Base-by-base conservation (phyloP, 2,888 invertebrate genomes). In the Apodemia mormo region DNA sequence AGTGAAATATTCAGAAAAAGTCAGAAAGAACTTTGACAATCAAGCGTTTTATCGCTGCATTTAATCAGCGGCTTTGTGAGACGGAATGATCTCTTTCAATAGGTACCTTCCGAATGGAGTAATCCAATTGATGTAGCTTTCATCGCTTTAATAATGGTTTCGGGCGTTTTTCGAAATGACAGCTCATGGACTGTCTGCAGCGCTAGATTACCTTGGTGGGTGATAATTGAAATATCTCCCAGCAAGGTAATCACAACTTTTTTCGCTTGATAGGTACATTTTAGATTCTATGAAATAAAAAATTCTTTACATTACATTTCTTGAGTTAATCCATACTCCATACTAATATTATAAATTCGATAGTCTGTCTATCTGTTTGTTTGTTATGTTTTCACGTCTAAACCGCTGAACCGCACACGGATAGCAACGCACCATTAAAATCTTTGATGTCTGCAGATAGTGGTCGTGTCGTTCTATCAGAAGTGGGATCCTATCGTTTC, bases 51-150 rank as follows among this genome's bases (percentile, higher is more conserved):
- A 61, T 61, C 61, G 61, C 61, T 61, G 61, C 61, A 14, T 61
- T 61, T 61, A 61, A 61, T 61, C 61, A 61, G 61, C 61, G 61
- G 61, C 61, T 33, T 61, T 61, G 61, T 61, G 61, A 61, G 33
- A 61, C 33, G 33, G 61, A 61, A 61, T 33, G 33, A 64, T 37
- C 12, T 33, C 61, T 37, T 64, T 64, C 61, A 64, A 64, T 64
- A 64, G 37, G 33, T 37, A 64, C 61, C 33, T 64, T 64, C 37
- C 61, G 61, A 64, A 64, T 64, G 61, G 14, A 64, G 61, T 64
- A 64, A 64, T 64, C 61, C 37, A 33, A 33, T 64, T 64, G 61
- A 64, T 64, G 61, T 64, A 37, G 37, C 61, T 64, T 64, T 64
- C 37, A 64, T 64, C 61, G 33, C 61, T 64, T 64, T 64, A 14